Conservation (phyloP, 2,113 vertebrate species). For the Poecilia latipinna region DNA sequence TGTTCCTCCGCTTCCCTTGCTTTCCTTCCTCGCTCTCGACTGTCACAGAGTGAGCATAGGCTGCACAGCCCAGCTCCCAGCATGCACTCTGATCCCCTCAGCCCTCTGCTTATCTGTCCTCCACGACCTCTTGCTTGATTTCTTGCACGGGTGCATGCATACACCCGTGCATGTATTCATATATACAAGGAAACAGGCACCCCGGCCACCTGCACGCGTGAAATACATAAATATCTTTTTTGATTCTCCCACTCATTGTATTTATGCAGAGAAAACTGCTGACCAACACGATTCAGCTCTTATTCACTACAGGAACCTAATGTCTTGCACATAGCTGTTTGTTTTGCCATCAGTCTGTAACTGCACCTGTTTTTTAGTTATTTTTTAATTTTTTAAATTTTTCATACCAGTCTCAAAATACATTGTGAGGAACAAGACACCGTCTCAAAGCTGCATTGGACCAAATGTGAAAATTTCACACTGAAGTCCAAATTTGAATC, state of each 20-base stretch:
- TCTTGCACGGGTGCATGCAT: conserved; percentile 28
- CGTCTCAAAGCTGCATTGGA: conserved; percentile 2
- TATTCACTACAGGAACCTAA: conserved; percentile 17
- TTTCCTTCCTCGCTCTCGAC: conserved; percentile 53
- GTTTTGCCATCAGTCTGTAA: conserved; percentile 18
- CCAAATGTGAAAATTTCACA: conserved; percentile 16
- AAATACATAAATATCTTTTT: conserved; percentile 21
- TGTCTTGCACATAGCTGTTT: conserved; percentile 19
- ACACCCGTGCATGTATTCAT: conserved; percentile 18
- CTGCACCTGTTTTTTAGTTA: conserved; percentile 6
- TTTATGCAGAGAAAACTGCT: conserved; percentile 6
- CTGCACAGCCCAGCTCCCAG: conserved; percentile 66
- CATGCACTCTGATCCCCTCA: conserved; percentile 71
- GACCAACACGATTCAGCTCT: not conserved
- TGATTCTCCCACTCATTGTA: not conserved
- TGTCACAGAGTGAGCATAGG: conserved; percentile 60
- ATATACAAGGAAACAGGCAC: conserved; percentile 24
- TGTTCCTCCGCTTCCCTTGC: conserved; percentile 48
- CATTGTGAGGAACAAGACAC: not conserved
- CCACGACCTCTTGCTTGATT: conserved; percentile 60
- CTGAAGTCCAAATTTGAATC: conserved; percentile 20
- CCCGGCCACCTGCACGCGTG: conserved; percentile 23
- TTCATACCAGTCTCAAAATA: conserved; percentile 24
- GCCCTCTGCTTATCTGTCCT: conserved; percentile 68
- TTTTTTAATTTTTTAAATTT: not conserved